Conservation (phyloP, 1,140 invertebrate genomes). For the Apis mellifera region DNA sequence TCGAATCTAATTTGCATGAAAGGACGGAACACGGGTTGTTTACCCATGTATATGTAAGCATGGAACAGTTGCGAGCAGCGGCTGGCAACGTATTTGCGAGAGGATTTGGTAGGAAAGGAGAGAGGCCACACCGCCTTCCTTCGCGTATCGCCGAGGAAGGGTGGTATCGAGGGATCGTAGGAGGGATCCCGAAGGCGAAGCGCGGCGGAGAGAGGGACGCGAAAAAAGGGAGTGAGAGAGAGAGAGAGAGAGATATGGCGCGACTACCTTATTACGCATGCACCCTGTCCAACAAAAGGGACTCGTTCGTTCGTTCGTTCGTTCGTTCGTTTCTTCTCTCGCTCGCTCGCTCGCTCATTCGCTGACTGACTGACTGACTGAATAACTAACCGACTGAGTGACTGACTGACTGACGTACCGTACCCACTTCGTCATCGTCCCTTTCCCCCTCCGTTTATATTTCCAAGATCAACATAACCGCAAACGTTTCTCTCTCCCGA, state of each 20-base stretch:
- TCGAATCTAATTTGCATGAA: constrained; percentile 56
- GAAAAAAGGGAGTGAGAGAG: constrained; percentile 62
- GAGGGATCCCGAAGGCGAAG: constrained; percentile 54
- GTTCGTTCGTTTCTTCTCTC: constrained; percentile 40
- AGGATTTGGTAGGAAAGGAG: constrained; percentile 52
- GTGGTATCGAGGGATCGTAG: constrained; percentile 57
- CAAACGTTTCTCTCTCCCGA: no score
- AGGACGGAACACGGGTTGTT: constrained; percentile 12
- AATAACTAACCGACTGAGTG: no score
- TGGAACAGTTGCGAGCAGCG: constrained; percentile 58
- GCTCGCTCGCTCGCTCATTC: constrained; percentile 55
- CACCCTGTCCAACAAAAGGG: constrained; percentile 62
- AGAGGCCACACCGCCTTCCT: constrained; percentile 42
- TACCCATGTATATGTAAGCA: constrained; percentile 39
- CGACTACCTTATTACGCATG: constrained; percentile 75
- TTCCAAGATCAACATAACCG: no score
- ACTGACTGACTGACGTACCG: no score
- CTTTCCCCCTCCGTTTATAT: no score
- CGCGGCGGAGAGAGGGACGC: constrained; percentile 60
- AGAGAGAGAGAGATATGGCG: constrained; percentile 71
- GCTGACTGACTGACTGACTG: neutral
- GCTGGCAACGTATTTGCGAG: constrained; percentile 62
- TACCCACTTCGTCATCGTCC: no score
- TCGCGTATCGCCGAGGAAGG: constrained; percentile 43
- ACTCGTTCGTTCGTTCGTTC: constrained; percentile 69